These are phyloP conservation scores for Tuta absoluta DNA, from an alignment of 2,888 invertebrate genomes.

Conservation along the genomic window DNA sequence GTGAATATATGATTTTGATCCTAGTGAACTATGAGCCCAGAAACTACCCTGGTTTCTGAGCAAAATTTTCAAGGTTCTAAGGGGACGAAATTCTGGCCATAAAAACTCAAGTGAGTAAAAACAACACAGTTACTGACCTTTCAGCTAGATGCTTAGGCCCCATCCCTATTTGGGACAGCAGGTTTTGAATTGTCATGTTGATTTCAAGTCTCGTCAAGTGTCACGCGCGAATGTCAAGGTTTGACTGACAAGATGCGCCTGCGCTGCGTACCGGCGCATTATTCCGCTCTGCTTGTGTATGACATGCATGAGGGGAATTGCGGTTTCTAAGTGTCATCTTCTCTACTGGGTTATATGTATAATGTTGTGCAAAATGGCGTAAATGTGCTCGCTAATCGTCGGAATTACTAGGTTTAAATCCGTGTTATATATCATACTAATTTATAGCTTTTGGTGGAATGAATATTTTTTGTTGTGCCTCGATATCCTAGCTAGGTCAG, in stretches of 20 bases:
- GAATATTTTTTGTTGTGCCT: background rate
- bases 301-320: slow-evolving; percentile 49
- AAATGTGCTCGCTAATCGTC: background rate
- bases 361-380: background rate
- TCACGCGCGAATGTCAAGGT: slow-evolving; percentile 59
- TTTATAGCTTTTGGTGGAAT: background rate
- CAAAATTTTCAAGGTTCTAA: too few species aligned
- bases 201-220: slow-evolving; percentile 34
- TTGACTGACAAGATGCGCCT: slow-evolving; percentile 54
- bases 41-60: too few species aligned
- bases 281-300: slow-evolving; percentile 60
- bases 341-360: background rate
- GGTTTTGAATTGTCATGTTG: slow-evolving; percentile 60
- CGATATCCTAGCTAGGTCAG: background rate
- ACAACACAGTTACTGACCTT: slow-evolving; percentile 55
- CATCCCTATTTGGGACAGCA: slow-evolving; percentile 64
- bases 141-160: slow-evolving; percentile 63
- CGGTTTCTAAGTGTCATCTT: slow-evolving; percentile 48
- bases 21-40: too few species aligned
- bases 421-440: too few species aligned
- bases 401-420: background rate
- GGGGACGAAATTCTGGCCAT: background rate
- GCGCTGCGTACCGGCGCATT: slow-evolving; percentile 37
- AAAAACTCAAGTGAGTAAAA: background rate
- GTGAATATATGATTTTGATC: too few species aligned